Conservation (phyloP, 2,888 invertebrate species). For the Oscheius sp. region DNA sequence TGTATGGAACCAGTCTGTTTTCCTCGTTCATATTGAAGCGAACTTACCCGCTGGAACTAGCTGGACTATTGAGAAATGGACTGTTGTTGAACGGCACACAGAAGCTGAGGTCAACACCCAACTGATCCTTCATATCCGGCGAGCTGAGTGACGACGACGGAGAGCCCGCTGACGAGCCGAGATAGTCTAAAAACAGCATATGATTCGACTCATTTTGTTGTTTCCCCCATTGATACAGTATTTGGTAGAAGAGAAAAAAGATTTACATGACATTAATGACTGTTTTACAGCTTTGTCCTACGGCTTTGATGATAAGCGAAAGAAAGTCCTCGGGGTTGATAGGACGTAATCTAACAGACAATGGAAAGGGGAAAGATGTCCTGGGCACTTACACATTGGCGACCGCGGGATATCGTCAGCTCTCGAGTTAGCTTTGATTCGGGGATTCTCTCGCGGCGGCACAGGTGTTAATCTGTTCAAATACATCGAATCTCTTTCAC, state of each 20-base stretch:
- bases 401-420: not conserved
- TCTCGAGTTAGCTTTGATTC: constrained; percentile 3
- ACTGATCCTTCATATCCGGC: constrained; percentile 49
- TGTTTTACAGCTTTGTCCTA: constrained; percentile 14
- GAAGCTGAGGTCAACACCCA: constrained; percentile 46
- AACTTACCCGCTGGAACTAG: constrained; percentile 48
- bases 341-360: not conserved
- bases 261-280: constrained; percentile 24
- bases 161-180: constrained; percentile 52
- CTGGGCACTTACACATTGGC: constrained; percentile 14
- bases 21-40: too few relatives aligned
- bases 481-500: constrained; percentile 1
- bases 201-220: not conserved
- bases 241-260: too few relatives aligned
- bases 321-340: not conserved
- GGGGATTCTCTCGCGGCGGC: constrained; percentile 14
- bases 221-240: not conserved
- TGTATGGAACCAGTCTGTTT: not conserved
- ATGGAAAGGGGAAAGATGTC: not conserved
- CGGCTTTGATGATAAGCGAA: not conserved
- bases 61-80: constrained; percentile 41
- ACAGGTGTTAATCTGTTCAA: constrained; percentile 31
- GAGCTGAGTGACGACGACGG: constrained; percentile 57
- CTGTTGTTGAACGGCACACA: constrained; percentile 36
- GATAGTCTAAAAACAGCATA: constrained; percentile 45